Evolutionary conservation across 2,888 invertebrate genomes (phyloP).

Genomic region (Schizaphis graminum): DNA sequence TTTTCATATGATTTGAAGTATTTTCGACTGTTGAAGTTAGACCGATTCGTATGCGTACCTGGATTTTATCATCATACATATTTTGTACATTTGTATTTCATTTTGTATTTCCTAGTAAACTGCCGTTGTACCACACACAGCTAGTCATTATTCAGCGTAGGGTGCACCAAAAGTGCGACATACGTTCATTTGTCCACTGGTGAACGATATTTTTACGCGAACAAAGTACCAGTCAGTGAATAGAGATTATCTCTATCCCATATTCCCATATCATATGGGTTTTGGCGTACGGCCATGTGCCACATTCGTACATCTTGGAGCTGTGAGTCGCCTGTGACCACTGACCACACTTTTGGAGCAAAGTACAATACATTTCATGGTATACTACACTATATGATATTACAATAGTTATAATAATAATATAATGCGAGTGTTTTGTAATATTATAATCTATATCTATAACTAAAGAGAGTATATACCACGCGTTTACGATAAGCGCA

Average conservation of each 20-base stretch:
- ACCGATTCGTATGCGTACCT: neutral
- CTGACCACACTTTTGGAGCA: neutral
- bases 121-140: neutral
- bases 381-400: neutral
- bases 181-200: neutral
- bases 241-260: too few species aligned
- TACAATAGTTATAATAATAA: too few species aligned
- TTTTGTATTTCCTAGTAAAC: neutral
- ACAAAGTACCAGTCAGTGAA: neutral
- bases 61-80: neutral
- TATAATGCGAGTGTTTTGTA: too few species aligned
- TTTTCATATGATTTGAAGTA: neutral
- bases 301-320: neutral
- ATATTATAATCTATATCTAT: too few species aligned
- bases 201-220: neutral
- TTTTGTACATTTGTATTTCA: neutral
- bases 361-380: neutral
- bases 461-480: too few species aligned
- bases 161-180: neutral
- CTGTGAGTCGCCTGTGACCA: too few species aligned
- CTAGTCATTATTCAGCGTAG: neutral
- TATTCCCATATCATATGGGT: too few species aligned
- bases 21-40: neutral
- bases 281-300: neutral
- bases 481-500: too few species aligned